Evolutionary conservation across 37 sponge, comb jelly and placozoan species (phyloP).

Genomic region (Hexactinellida sp.): DNA sequence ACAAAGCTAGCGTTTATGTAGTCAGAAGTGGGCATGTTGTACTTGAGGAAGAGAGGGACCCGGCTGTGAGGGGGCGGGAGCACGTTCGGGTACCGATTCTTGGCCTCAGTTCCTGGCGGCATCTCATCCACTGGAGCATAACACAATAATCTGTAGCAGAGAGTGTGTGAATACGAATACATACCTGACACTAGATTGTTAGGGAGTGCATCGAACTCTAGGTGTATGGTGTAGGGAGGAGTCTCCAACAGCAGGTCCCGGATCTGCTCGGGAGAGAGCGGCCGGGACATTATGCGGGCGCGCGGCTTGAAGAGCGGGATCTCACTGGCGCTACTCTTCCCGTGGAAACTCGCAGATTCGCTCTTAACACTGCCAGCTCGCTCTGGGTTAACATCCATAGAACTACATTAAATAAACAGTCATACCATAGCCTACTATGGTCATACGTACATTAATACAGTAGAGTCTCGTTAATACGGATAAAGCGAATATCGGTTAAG

Average conservation of each 20-base stretch:
- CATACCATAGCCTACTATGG: not conserved
- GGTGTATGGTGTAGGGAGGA: constrained; percentile 9
- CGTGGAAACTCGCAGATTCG: not conserved
- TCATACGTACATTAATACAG: too few relatives aligned
- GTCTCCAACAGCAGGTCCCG: not conserved
- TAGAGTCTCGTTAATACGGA: too few relatives aligned
- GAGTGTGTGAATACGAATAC: not conserved
- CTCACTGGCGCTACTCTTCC: not conserved
- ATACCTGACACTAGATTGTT: not conserved
- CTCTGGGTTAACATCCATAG: not conserved
- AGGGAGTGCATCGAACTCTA: constrained; percentile 1
- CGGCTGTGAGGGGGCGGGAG: constrained; percentile 43
- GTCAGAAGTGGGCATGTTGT: constrained; percentile 63
- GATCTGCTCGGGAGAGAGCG: not conserved
- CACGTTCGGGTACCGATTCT: not conserved
- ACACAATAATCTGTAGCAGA: not conserved
- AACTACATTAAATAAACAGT: not conserved
- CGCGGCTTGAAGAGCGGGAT: not conserved
- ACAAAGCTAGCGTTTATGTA: constrained; percentile 85
- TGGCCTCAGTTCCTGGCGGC: not conserved
- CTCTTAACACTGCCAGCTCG: not conserved
- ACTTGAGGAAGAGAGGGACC: constrained; percentile 64
- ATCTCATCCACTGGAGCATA: not conserved
- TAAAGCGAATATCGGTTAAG: too few relatives aligned
- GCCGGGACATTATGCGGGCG: not conserved